phyloP scores from a whole-genome alignment of 2,888 invertebrate genomes.

The Agrochola lota region DNA sequence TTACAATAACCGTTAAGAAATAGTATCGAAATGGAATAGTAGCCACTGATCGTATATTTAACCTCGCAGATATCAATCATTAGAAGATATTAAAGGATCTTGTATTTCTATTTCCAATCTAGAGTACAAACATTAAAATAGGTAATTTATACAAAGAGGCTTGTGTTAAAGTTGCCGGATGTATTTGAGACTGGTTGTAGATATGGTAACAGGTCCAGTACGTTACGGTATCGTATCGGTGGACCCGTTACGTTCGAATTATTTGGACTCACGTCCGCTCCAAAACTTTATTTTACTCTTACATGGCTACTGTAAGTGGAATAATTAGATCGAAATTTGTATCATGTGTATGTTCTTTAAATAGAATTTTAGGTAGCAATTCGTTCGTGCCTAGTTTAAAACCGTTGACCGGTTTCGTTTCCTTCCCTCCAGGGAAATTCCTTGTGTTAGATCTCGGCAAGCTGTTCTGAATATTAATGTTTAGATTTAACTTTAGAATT shows the following conservation, averaged over 20 bases:
- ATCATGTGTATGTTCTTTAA: conserved; percentile 17
- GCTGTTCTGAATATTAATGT: conserved; percentile 17
- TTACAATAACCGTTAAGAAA: conserved; percentile 61
- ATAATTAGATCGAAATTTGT: not conserved
- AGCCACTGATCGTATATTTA: conserved; percentile 52
- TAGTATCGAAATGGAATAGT: conserved; percentile 45
- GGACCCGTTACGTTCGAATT: conserved; percentile 69
- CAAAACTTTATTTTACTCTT: conserved; percentile 36
- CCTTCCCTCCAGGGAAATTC: conserved; percentile 37
- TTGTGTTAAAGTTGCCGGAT: conserved; percentile 63
- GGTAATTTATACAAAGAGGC: conserved; percentile 58
- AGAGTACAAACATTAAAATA: conserved; percentile 39
- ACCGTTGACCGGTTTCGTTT: conserved; percentile 38
- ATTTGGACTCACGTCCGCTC: conserved; percentile 57
- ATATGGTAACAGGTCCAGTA: conserved; percentile 68
- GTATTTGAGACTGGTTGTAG: conserved; percentile 68
- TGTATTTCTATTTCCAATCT: conserved; percentile 42
- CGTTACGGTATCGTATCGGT: conserved; percentile 72
- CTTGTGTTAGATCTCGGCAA: conserved; percentile 21
- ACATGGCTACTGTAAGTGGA: conserved; percentile 42
- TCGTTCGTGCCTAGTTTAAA: conserved; percentile 14
- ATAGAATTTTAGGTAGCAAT: conserved; percentile 20
- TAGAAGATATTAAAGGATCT: conserved; percentile 28
- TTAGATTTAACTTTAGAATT: conserved; percentile 8
- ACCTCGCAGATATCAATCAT: conserved; percentile 33